A percentile compares a stretch with the other conserved stretches of the same genome.
These are phyloP conservation scores for Poliocrania exsul DNA, from an alignment of 2,797 vertebrate genomes.

Conservation along the genomic window DNA sequence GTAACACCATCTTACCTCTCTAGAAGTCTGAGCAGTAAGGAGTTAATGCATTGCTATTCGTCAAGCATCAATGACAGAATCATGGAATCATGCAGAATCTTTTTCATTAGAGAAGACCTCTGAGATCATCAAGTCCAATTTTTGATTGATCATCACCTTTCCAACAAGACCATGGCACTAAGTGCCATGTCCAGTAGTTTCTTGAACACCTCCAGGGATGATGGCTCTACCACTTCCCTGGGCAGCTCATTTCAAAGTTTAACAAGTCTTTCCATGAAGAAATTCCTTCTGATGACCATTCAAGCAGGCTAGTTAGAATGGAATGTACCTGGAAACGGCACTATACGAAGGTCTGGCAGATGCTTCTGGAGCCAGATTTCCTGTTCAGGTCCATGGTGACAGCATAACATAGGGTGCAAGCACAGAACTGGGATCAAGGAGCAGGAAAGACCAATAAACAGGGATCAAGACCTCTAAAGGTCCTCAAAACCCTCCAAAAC, in stretches of 20 bases:
- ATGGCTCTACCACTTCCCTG: neutral
- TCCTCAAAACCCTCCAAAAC: neutral
- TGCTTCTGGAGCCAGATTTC: neutral
- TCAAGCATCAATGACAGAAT: neutral
- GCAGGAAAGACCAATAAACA: neutral
- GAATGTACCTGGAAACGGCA: neutral
- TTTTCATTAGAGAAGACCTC: neutral
- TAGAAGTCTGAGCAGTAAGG: neutral
- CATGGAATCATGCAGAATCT: neutral
- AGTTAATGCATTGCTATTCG: neutral
- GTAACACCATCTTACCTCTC: neutral
- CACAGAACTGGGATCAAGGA: neutral
- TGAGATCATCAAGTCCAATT: neutral
- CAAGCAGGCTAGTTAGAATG: neutral
- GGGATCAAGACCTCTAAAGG: fast-evolving
- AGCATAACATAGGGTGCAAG: fast-evolving
- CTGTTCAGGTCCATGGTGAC: neutral
- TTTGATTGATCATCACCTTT: neutral
- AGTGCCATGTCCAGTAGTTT: neutral
- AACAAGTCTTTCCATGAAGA: neutral
- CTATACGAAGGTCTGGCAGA: fast-evolving
- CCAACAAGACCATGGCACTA: neutral
- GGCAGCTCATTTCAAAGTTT: neutral
- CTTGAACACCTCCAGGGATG: neutral
- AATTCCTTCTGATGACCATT: too few relatives aligned